A percentile compares a stretch with the other conserved stretches of the same genome.
Evolutionary conservation across 2,113 vertebrate genomes (phyloP).

Genomic region (Vidua chalybeata): DNA sequence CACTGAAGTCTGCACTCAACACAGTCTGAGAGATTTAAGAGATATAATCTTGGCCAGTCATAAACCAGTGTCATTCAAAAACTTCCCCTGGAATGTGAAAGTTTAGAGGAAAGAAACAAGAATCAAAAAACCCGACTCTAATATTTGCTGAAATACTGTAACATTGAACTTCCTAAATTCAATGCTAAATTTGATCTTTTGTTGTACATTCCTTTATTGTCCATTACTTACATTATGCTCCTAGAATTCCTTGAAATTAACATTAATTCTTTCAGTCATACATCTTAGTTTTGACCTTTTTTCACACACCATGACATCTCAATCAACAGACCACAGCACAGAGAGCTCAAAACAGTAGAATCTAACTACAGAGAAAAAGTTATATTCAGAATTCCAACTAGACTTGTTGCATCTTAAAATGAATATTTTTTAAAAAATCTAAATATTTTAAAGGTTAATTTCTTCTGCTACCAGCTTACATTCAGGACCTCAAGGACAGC

Average conservation of each 20-base stretch:
- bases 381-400: background rate
- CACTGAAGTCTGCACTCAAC: background rate
- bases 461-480: background rate
- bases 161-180: background rate
- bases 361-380: background rate
- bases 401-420: background rate
- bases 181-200: background rate
- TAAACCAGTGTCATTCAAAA: background rate
- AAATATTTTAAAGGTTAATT: slow-evolving; percentile 11
- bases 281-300: slow-evolving; percentile 22
- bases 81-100: background rate
- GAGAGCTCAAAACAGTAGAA: background rate
- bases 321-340: background rate
- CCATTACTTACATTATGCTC: background rate
- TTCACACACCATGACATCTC: background rate
- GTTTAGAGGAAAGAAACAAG: background rate
- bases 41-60: background rate
- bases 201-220: background rate
- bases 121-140: background rate
- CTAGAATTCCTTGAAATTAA: background rate
- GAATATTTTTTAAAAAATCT: background rate
- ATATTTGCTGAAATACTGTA: background rate
- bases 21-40: background rate
- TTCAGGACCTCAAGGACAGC: background rate
- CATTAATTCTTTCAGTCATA: background rate